These are phyloP conservation scores for Anoplius nigerrimus DNA, from an alignment of 2,888 invertebrate genomes.

Conservation along the genomic window DNA sequence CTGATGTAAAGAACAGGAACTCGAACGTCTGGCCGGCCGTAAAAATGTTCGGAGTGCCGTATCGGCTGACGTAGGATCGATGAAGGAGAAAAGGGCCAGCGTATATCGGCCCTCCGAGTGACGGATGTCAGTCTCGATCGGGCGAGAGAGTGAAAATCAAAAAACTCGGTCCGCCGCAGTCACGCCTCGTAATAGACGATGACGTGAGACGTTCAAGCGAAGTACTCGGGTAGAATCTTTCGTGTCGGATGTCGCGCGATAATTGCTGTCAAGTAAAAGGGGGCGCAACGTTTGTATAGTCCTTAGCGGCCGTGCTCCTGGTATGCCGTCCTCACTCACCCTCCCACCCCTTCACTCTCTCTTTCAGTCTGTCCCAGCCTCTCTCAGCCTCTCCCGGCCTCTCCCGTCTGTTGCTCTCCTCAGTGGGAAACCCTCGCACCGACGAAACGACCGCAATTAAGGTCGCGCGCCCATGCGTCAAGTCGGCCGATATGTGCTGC, in stretches of 20 bases:
- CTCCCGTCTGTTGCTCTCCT: too few relatives aligned
- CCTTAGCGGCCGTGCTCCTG: neutral
- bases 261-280: conserved; percentile 18
- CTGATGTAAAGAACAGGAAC: too few relatives aligned
- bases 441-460: conserved; percentile 51
- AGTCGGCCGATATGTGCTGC: neutral
- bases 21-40: too few relatives aligned
- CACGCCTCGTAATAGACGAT: neutral
- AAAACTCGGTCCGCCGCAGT: neutral
- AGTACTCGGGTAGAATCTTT: neutral
- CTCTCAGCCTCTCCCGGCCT: neutral
- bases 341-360: neutral
- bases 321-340: neutral
- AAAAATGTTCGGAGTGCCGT: too few relatives aligned
- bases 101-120: too few relatives aligned
- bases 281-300: conserved; percentile 6
- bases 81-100: too few relatives aligned
- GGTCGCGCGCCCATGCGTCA: conserved; percentile 36
- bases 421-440: conserved; percentile 32
- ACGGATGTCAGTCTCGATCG: too few relatives aligned
- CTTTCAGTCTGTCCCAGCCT: neutral
- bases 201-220: conserved; percentile 2
- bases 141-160: neutral
- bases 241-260: neutral
- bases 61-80: too few relatives aligned